These are phyloP conservation scores for Xestia rhomboidea DNA, from an alignment of 2,888 invertebrate species.

Conservation along the genomic window DNA sequence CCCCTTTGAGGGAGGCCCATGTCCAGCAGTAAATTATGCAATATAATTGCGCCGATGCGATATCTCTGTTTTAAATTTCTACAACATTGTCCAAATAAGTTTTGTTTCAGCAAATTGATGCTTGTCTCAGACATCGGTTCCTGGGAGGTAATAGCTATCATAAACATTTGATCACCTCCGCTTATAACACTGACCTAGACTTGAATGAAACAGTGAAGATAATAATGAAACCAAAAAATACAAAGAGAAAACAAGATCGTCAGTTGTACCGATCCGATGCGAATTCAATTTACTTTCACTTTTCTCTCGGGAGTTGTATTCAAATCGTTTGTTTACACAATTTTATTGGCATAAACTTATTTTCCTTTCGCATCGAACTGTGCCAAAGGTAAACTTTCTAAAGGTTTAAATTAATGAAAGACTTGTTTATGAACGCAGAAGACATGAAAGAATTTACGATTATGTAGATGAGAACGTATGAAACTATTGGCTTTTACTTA, in stretches of 20 bases:
- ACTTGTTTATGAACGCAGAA: constrained; percentile 43
- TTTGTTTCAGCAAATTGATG: constrained; percentile 1
- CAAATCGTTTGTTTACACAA: constrained; percentile 71
- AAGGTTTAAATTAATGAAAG: constrained; percentile 50
- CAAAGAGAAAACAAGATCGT: constrained; percentile 72
- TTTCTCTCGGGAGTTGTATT: constrained; percentile 69
- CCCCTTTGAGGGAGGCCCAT: no score
- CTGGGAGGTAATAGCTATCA: constrained; percentile 16
- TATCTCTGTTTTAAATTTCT: constrained; percentile 2
- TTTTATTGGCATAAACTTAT: constrained; percentile 67
- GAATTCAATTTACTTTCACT: constrained; percentile 79
- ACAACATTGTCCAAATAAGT: constrained; percentile 6
- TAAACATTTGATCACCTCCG: constrained; percentile 44
- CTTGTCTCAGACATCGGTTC: constrained; percentile 21
- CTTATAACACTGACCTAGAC: constrained; percentile 58
- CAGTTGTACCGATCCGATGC: constrained; percentile 65
- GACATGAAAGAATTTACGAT: constrained; percentile 50
- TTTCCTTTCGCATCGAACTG: constrained; percentile 60
- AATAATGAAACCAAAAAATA: constrained; percentile 39
- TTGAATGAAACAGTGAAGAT: constrained; percentile 49
- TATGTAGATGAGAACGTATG: constrained; percentile 34
- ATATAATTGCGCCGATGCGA: not conserved
- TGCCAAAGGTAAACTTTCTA: constrained; percentile 66
- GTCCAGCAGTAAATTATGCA: no score
- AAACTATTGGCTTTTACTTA: constrained; percentile 33